Evolutionary conservation across 2,888 invertebrate genomes (phyloP), one percentile per base, ranked within the genome.

Genomic region (Drosophila paranaensis): DNA sequence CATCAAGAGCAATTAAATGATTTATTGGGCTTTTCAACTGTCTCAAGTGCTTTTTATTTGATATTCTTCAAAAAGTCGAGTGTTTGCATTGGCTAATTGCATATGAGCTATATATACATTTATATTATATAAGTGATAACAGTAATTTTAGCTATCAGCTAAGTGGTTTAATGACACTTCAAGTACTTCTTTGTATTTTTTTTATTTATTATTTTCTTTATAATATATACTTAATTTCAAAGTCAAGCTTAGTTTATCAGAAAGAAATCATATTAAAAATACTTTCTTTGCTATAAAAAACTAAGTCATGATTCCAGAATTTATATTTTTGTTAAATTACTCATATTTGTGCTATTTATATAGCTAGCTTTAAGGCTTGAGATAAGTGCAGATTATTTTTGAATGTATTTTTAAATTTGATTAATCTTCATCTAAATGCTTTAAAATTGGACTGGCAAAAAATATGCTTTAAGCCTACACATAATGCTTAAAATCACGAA

Each of bases 1-100:
- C 46, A 71, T 20, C 37, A 53, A 16, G 27, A 27, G 20, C 54
- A 67, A 48, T 51, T 30, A 13, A 40, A 62, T 58, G 39, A 61
- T 14, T 73, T 60, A 30, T 37, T 56, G n/a, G 13, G 51, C 5
- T 55, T 58, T 50, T 40, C 0, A 48, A 2, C 30, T 30, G 25
- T 9, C 25, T 51, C 0, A 43, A 42, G 45, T 64, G 20, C n/a
- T 58, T 60, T 33, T 56, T 43, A n/a, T 57, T 57, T 45, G 20
- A 10, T n/a, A 43, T 14, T 56, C 9, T 35, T 25, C 20, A 35
- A 20, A 11, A 30, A 10, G 5, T 56, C 14, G 43, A 56, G 55
- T 48, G 37, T n/a, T 46, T 54, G 27, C 25, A 42, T 25, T 48
- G 40, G 33, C 30, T 72, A 56, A 62, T 50, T 62, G 61, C 37